Evolutionary conservation across 2,888 invertebrate genomes (phyloP).

Genomic region (Hofmannophila pseudospretella): DNA sequence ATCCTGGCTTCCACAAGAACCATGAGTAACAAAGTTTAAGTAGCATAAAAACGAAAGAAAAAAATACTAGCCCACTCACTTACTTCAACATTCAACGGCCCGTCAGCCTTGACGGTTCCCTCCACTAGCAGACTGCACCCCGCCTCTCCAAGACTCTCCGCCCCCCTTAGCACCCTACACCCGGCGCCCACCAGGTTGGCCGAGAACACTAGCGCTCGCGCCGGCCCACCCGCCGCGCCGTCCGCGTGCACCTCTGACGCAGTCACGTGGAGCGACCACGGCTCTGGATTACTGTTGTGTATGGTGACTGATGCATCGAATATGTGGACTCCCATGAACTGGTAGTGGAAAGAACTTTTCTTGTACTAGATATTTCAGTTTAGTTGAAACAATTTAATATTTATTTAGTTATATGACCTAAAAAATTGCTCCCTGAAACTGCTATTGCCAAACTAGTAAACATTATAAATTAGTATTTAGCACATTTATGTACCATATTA

Average conservation of each 20-base stretch:
- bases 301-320: slow-evolving; percentile 81
- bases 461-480: no score
- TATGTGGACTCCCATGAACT: slow-evolving; percentile 93
- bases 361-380: background rate
- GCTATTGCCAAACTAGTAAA: no score
- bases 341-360: no score
- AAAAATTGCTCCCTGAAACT: no score
- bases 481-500: no score
- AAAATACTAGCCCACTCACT: no score
- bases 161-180: slow-evolving; percentile 70
- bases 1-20: no score
- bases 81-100: slow-evolving; percentile 91
- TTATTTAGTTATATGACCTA: background rate
- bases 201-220: slow-evolving; percentile 82
- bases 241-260: slow-evolving; percentile 85
- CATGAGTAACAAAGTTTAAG: no score
- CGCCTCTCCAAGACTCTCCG: slow-evolving; percentile 84
- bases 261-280: slow-evolving; percentile 83
- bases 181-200: slow-evolving; percentile 82
- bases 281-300: slow-evolving; percentile 68
- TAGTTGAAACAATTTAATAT: background rate
- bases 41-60: no score
- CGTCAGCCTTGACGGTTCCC: slow-evolving; percentile 87
- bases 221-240: slow-evolving; percentile 84
- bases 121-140: slow-evolving; percentile 86